These are phyloP conservation scores for Diplodus sargus DNA, from an alignment of 2,797 vertebrate genomes.

Conservation along the genomic window DNA sequence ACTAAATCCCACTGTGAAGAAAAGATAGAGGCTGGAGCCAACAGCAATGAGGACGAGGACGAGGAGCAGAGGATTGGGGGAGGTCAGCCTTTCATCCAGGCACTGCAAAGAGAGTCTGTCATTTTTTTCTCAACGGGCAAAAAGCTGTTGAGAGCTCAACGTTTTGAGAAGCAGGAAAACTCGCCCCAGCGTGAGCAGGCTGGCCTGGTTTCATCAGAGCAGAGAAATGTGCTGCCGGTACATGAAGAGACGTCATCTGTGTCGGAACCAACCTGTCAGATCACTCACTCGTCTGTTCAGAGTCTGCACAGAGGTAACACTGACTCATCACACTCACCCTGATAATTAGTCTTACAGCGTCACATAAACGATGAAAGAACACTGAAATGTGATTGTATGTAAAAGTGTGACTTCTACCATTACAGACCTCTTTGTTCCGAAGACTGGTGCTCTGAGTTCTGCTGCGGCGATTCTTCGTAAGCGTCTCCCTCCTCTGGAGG, in stretches of 20 bases:
- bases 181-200: constrained; percentile 13
- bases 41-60: not conserved
- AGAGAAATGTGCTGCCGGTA: not conserved
- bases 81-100: constrained; percentile 73
- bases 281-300: constrained; percentile 8
- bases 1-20: constrained; percentile 39
- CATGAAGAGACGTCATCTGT: not conserved
- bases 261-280: constrained; percentile 10
- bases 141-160: constrained; percentile 62
- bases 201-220: not conserved
- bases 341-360: not conserved
- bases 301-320: constrained; percentile 65
- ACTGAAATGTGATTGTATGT: not conserved
- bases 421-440: constrained; percentile 58
- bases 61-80: constrained; percentile 9
- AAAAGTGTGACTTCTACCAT: not conserved
- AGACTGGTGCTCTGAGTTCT: constrained; percentile 44
- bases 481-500: constrained; percentile 73
- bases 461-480: constrained; percentile 67
- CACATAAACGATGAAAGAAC: no score
- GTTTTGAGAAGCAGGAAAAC: constrained; percentile 52
- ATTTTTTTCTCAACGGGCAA: constrained; percentile 85
- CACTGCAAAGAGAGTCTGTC: constrained; percentile 81
- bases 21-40: constrained; percentile 1
- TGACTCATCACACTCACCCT: not conserved